These are phyloP conservation scores for Numenius phaeopus DNA, from an alignment of 2,797 vertebrate genomes.

Conservation along the genomic window DNA sequence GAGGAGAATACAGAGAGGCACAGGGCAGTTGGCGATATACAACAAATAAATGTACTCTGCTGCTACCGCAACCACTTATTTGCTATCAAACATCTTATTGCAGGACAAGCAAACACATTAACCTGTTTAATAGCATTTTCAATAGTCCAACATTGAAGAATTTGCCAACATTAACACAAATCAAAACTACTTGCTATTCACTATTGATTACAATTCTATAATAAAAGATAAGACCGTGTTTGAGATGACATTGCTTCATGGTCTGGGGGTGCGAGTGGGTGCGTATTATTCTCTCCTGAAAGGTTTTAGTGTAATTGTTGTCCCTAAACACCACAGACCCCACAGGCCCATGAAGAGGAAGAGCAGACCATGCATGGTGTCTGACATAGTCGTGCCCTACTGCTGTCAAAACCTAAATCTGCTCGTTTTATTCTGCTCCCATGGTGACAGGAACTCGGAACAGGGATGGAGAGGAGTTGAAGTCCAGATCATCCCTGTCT, in stretches of 20 bases:
- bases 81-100: neutral
- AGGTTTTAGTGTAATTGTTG: neutral
- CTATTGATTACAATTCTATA: neutral
- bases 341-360: neutral
- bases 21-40: too few species aligned
- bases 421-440: neutral
- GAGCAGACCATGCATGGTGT: fast-evolving
- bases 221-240: too few species aligned
- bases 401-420: neutral
- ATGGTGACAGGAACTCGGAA: fast-evolving
- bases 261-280: neutral
- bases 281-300: fast-evolving
- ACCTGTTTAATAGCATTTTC: neutral
- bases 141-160: neutral
- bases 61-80: neutral
- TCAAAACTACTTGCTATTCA: neutral
- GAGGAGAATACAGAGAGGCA: neutral
- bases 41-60: neutral
- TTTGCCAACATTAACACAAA: neutral
- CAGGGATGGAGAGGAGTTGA: neutral
- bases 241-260: neutral
- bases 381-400: fast-evolving
- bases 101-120: neutral
- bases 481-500: neutral
- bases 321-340: neutral